Percentiles rank a stretch among this genome's conserved stretches.
Evolutionary conservation across 2,888 invertebrate species (phyloP).

Genomic region (Thelaira solivaga): DNA sequence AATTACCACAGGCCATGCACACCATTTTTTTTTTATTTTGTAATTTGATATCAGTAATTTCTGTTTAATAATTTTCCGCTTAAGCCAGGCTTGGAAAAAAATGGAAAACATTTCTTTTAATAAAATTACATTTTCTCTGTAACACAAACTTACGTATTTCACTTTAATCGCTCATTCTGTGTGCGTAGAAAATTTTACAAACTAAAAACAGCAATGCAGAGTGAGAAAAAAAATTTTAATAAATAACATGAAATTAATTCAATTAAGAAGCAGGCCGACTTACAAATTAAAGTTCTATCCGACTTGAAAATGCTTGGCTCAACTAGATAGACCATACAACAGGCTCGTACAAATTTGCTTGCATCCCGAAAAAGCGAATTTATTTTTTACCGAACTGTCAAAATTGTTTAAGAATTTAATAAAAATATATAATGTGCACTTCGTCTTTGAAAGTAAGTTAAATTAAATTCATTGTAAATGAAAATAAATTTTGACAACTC

Average conservation of each 20-base stretch:
- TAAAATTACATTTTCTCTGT: slow-evolving; percentile 32
- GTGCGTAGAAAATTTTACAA: slow-evolving; percentile 44
- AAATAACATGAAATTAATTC: not conserved
- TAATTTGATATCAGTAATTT: slow-evolving; percentile 1
- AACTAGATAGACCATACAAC: too few relatives aligned
- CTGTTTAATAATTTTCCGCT: not conserved
- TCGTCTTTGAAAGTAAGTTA: too few relatives aligned
- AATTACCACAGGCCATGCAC: not conserved
- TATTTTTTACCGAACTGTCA: too few relatives aligned
- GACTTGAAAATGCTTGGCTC: too few relatives aligned
- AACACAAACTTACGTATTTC: not conserved
- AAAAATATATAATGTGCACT: too few relatives aligned
- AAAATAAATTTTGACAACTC: too few relatives aligned
- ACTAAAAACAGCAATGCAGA: not conserved
- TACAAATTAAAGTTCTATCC: too few relatives aligned
- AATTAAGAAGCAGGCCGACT: too few relatives aligned
- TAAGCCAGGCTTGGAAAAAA: not conserved
- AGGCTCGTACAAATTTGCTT: too few relatives aligned
- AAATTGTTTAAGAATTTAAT: too few relatives aligned
- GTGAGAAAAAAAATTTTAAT: not conserved
- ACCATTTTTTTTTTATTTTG: not conserved
- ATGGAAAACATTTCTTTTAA: slow-evolving; percentile 57
- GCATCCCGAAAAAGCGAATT: too few relatives aligned
- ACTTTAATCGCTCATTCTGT: slow-evolving; percentile 41
- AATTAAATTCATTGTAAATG: too few relatives aligned